Evolutionary conservation across 2,113 vertebrate genomes (phyloP), one percentile per base, ranked within the genome.

Genomic region (Galeopterus variegatus): DNA sequence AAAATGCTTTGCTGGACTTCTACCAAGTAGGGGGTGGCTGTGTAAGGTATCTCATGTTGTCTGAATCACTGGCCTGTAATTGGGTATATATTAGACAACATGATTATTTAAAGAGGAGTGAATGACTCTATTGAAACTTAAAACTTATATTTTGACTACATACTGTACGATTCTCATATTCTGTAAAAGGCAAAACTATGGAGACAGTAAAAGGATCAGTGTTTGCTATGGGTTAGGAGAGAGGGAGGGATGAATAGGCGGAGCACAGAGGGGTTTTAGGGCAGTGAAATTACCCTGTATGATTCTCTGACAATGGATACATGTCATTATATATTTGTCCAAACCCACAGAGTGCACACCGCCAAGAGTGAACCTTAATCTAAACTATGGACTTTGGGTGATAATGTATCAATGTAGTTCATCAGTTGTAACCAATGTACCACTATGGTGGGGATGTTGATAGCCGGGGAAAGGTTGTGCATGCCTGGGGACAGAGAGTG

Each of bases 401-500:
- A 6, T 31, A 56, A 11, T 21, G 5, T 21, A 5, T 26, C 17
- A 1, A 0, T 21, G 3, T 24, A 24, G 33, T 31, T 69, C 33
- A 76, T 81, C 3, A 1, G 6, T 31, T 69, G 28, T 41, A 69
- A 26, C 28, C 50, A 67, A 77, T 36, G 36, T 2, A 3, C 24
- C 23, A 36, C 31, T 52, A 3, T 18, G 9, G 1, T 52, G 36
- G 50, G 7, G 31, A 11, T 48, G 8, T 36, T 48, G 10, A n/a
- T 23, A 24, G 64, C 41, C 41, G 41, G 10, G 33, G 2, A 18
- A 18, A 52, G 5, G 4, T 19, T 67, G 12, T 77, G 5, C 5
- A 11, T 54, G 3, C 33, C 26, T 36, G 21, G 26, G 7, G n/a
- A 41, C 58, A 0, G 28, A 28, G 15, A 3, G 8, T 1, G 11